phyloP scores from a whole-genome alignment of 1,140 invertebrate genomes.

The Cydia pomonella region DNA sequence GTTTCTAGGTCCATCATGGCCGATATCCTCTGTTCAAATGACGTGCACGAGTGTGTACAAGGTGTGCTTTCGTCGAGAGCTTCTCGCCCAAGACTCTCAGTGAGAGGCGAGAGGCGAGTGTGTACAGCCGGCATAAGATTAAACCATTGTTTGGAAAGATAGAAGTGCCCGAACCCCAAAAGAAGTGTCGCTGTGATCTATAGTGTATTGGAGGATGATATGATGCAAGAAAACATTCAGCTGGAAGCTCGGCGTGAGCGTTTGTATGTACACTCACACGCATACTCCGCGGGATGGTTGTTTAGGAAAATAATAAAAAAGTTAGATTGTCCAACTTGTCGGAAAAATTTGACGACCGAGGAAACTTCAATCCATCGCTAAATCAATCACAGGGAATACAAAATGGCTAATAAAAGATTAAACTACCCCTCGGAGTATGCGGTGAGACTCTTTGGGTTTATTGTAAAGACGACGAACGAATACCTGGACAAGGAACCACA shows the following conservation, averaged over 20 bases:
- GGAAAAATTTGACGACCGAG: constrained; percentile 21
- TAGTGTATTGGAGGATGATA: no score
- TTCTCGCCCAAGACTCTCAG: no score
- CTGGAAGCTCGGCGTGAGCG: constrained; percentile 23
- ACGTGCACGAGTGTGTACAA: no score
- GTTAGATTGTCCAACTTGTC: constrained; percentile 33
- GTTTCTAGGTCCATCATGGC: no score
- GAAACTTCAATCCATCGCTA: constrained; percentile 33
- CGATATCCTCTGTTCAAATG: no score
- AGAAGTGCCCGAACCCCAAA: not conserved
- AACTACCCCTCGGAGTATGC: constrained; percentile 38
- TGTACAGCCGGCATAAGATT: no score
- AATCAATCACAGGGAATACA: constrained; percentile 36
- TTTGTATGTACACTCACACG: constrained; percentile 39
- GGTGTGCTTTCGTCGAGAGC: no score
- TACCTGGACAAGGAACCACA: constrained; percentile 33
- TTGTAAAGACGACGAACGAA: constrained; percentile 33
- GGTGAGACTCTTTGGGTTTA: constrained; percentile 28
- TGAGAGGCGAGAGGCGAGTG: no score
- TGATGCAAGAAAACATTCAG: not conserved
- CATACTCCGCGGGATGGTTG: constrained; percentile 39
- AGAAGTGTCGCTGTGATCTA: not conserved
- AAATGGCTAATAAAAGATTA: constrained; percentile 35
- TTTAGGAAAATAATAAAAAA: constrained; percentile 39
- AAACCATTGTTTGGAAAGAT: not conserved